Percentiles rank a stretch among this genome's conserved stretches.
phyloP scores from a whole-genome alignment of 2,797 vertebrate genomes.

The Tragelaphus oryx region DNA sequence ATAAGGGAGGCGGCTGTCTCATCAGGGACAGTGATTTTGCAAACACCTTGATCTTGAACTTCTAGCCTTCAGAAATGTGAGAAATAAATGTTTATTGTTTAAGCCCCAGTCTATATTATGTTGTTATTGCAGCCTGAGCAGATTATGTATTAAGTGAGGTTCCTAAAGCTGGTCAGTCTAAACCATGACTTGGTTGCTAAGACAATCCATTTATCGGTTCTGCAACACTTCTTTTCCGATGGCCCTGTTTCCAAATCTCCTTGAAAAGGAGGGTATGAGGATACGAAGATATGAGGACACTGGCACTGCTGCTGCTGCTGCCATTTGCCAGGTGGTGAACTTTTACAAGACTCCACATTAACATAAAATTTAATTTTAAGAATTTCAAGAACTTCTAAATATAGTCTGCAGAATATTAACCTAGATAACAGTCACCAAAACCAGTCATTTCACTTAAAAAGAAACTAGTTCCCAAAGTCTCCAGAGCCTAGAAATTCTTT shows the following conservation, averaged over 20 bases:
- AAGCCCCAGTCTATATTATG: not conserved
- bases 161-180: not conserved
- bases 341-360: not conserved
- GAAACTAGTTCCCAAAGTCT: slow-evolving; percentile 65
- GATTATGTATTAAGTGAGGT: not conserved
- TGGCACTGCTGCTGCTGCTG: too few species aligned
- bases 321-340: not conserved
- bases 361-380: not conserved
- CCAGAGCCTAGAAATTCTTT: slow-evolving; percentile 75
- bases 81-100: not conserved
- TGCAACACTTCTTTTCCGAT: not conserved
- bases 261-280: not conserved
- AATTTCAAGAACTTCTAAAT: slow-evolving; percentile 46
- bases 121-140: not conserved
- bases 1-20: not conserved
- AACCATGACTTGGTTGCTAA: not conserved
- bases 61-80: not conserved
- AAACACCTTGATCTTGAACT: not conserved
- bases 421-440: slow-evolving; percentile 52
- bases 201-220: not conserved
- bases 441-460: slow-evolving; percentile 52
- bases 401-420: slow-evolving; percentile 45
- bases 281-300: not conserved
- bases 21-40: not conserved
- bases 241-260: not conserved